These are phyloP conservation scores for Achatina immaculata DNA, from an alignment of 1,140 invertebrate species.

Conservation along the genomic window DNA sequence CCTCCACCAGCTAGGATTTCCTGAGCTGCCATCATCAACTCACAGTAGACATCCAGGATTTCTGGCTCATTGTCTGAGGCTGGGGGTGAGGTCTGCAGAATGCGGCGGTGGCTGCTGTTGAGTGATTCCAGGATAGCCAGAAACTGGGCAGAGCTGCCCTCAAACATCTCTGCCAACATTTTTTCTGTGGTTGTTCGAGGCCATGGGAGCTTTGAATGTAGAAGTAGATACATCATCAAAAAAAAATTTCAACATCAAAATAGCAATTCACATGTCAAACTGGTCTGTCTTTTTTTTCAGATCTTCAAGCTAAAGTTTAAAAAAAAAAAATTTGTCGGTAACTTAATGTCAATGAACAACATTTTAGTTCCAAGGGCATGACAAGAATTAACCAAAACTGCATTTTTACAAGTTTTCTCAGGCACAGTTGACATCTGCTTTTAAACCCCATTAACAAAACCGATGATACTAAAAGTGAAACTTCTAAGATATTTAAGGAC, in stretches of 20 bases:
- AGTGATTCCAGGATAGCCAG: conserved; percentile 68
- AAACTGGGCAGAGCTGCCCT: conserved; percentile 69
- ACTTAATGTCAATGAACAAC: not conserved
- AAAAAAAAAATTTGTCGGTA: not conserved
- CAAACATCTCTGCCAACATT: conserved; percentile 71
- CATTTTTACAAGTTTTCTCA: no score
- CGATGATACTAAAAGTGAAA: no score
- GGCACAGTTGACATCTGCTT: no score
- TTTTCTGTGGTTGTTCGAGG: conserved; percentile 70
- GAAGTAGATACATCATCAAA: not conserved
- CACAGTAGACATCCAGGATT: conserved; percentile 68
- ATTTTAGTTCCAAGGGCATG: no score
- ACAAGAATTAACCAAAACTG: no score
- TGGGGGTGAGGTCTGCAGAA: conserved; percentile 63
- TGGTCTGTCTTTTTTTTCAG: not conserved
- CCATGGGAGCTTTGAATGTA: conserved; percentile 63
- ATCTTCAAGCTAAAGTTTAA: no score
- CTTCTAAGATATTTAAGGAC: no score
- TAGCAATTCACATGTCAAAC: not conserved
- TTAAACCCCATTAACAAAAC: no score
- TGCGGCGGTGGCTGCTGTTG: conserved; percentile 66
- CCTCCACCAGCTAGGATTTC: conserved; percentile 69
- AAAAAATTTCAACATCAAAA: not conserved
- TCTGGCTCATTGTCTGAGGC: conserved; percentile 69
- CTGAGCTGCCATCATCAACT: conserved; percentile 70